phyloP scores from a whole-genome alignment of 2,888 invertebrate genomes.

The Hypena proboscidalis region DNA sequence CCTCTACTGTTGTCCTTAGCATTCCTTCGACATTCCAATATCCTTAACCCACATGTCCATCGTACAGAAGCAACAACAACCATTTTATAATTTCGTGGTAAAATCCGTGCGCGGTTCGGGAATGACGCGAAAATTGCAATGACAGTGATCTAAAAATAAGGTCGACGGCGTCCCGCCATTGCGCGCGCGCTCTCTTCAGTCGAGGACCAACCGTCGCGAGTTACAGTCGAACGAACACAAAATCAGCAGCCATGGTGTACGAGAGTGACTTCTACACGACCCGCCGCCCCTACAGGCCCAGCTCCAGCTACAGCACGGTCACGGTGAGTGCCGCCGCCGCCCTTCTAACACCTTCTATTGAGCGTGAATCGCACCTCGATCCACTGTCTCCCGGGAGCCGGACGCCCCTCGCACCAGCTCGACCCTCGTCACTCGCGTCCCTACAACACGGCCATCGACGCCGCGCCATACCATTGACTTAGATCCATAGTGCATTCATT shows the following conservation, averaged over 20 bases:
- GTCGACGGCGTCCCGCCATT: slow-evolving; percentile 60
- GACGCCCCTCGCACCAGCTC: slow-evolving; percentile 79
- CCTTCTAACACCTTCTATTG: slow-evolving; percentile 62
- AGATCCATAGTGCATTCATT: slow-evolving; percentile 32
- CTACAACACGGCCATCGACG: slow-evolving; percentile 46
- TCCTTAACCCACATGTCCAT: slow-evolving; percentile 78
- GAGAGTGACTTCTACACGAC: slow-evolving; percentile 96
- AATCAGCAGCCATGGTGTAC: slow-evolving; percentile 91
- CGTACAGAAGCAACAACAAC: slow-evolving; percentile 48
- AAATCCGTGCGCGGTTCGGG: slow-evolving; percentile 61
- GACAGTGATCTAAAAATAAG: slow-evolving; percentile 83
- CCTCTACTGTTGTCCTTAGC: slow-evolving; percentile 44
- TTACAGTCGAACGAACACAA: slow-evolving; percentile 74
- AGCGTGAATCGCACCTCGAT: slow-evolving; percentile 71
- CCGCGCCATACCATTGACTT: slow-evolving; percentile 26
- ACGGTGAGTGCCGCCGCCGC: slow-evolving; percentile 79
- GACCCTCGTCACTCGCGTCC: slow-evolving; percentile 63
- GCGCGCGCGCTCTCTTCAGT: slow-evolving; percentile 67
- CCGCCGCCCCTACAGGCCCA: slow-evolving; percentile 92
- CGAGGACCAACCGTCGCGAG: slow-evolving; percentile 81
- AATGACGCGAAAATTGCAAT: slow-evolving; percentile 83
- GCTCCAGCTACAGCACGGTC: slow-evolving; percentile 91
- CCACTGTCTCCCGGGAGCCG: slow-evolving; percentile 79
- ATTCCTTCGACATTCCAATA: slow-evolving; percentile 54
- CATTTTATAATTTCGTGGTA: slow-evolving; percentile 64